A percentile compares a stretch with the other conserved stretches of the same genome.
These are phyloP conservation scores for Orthonyx spaldingii DNA, from an alignment of 2,113 vertebrate species.

Conservation along the genomic window DNA sequence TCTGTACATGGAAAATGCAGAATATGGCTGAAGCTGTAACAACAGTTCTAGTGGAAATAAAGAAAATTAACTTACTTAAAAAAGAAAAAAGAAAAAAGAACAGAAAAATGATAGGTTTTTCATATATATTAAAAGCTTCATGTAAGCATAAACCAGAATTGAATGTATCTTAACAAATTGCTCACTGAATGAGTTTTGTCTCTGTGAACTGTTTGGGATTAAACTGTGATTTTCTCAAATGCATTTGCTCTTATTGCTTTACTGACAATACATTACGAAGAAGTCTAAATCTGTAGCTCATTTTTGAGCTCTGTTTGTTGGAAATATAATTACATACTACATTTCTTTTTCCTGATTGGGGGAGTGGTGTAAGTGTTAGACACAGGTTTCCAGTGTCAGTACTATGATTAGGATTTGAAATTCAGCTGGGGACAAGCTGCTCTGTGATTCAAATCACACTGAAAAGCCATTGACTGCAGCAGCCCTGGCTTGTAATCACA, in stretches of 20 bases:
- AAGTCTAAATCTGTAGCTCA: not conserved
- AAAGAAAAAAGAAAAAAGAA: not conserved
- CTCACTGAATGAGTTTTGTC: conserved; percentile 3
- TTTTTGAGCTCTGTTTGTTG: conserved; percentile 8
- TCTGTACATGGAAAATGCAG: conserved; percentile 22
- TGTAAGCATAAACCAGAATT: conserved; percentile 11
- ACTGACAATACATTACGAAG: not conserved
- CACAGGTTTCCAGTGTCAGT: not conserved
- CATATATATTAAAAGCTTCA: not conserved
- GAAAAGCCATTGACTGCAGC: not conserved
- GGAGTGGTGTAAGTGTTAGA: not conserved
- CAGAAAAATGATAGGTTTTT: not conserved
- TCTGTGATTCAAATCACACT: not conserved
- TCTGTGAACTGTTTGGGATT: not conserved
- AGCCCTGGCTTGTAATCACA: not conserved
- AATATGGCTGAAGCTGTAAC: not conserved
- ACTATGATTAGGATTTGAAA: not conserved
- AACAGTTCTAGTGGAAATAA: not conserved
- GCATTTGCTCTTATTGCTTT: not conserved
- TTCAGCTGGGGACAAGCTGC: not conserved
- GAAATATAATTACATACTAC: not conserved
- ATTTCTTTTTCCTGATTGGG: not conserved
- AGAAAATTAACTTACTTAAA: conserved; percentile 2
- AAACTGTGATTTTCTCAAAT: conserved; percentile 8
- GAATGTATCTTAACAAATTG: not conserved